These are phyloP conservation scores for Eumeta japonica DNA, from an alignment of 1,140 invertebrate genomes.

Conservation along the genomic window DNA sequence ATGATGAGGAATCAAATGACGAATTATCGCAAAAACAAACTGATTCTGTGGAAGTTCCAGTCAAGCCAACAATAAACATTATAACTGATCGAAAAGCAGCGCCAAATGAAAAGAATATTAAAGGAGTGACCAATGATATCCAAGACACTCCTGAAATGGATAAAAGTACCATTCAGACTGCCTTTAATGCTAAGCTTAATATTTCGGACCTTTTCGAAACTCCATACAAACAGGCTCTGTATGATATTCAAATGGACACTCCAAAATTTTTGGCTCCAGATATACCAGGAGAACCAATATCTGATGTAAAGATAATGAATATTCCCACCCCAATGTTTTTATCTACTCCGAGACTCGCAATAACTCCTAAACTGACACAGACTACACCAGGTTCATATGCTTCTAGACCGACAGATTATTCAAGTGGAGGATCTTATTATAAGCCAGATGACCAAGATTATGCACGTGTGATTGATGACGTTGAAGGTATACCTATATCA, in stretches of 20 bases:
- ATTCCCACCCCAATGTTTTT: constrained; percentile 48
- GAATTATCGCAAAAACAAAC: neutral
- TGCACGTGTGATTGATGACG: constrained; percentile 21
- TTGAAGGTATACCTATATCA: constrained; percentile 9
- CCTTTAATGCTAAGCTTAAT: constrained; percentile 38
- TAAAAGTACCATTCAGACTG: constrained; percentile 36
- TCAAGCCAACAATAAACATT: constrained; percentile 34
- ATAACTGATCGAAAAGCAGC: constrained; percentile 12
- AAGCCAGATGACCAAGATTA: constrained; percentile 51
- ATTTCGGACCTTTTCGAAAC: constrained; percentile 48
- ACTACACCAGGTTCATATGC: constrained; percentile 42
- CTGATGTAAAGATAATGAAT: constrained; percentile 48
- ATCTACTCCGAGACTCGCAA: constrained; percentile 27
- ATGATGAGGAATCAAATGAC: constrained; percentile 5
- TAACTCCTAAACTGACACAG: constrained; percentile 29
- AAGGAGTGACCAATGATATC: constrained; percentile 9
- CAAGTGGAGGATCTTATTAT: constrained; percentile 50
- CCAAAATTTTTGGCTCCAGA: constrained; percentile 41
- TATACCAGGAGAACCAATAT: constrained; percentile 40
- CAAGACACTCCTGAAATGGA: constrained; percentile 39
- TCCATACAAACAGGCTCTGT: constrained; percentile 45
- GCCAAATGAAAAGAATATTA: neutral
- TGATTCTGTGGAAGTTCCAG: constrained; percentile 3
- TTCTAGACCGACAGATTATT: constrained; percentile 46
- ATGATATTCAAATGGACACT: constrained; percentile 51